Conservation (phyloP, 2,888 invertebrate species). For the Tenodera sinensis region DNA sequence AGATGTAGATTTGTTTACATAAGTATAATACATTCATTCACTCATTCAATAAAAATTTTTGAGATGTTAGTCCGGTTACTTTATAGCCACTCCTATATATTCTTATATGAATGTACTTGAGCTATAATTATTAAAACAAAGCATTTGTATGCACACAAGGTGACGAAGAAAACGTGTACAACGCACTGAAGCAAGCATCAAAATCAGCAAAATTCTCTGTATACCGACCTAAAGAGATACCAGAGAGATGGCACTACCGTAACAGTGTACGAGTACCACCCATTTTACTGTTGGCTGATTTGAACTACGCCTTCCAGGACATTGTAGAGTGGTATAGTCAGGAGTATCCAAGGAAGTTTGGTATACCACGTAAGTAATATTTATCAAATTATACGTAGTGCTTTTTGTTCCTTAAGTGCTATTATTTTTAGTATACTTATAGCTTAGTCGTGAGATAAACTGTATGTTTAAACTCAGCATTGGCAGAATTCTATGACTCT, state of each 20-base stretch:
- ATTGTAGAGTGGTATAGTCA: slow-evolving; percentile 44
- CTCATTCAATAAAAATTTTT: no score
- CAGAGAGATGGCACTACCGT: slow-evolving; percentile 58
- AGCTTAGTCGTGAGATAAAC: no score
- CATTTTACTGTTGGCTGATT: slow-evolving; percentile 59
- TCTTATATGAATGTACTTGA: no score
- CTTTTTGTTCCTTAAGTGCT: no score
- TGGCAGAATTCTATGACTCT: no score
- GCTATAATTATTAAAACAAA: not conserved
- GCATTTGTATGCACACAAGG: slow-evolving; percentile 39
- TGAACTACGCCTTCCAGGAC: slow-evolving; percentile 59
- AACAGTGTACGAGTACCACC: slow-evolving; percentile 58
- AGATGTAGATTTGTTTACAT: no score
- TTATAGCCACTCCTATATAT: no score
- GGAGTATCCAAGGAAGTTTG: slow-evolving; percentile 50
- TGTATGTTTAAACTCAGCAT: no score
- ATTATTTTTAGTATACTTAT: no score
- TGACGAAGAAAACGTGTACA: slow-evolving; percentile 49
- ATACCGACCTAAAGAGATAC: slow-evolving; percentile 58
- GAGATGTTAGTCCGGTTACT: no score
- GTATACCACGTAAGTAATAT: slow-evolving; percentile 9
- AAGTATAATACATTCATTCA: no score
- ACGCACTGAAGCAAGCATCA: slow-evolving; percentile 46
- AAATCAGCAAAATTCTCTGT: slow-evolving; percentile 50
- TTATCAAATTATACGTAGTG: not conserved